phyloP scores from a whole-genome alignment of 2,797 vertebrate species.

The Anguilla anguilla region DNA sequence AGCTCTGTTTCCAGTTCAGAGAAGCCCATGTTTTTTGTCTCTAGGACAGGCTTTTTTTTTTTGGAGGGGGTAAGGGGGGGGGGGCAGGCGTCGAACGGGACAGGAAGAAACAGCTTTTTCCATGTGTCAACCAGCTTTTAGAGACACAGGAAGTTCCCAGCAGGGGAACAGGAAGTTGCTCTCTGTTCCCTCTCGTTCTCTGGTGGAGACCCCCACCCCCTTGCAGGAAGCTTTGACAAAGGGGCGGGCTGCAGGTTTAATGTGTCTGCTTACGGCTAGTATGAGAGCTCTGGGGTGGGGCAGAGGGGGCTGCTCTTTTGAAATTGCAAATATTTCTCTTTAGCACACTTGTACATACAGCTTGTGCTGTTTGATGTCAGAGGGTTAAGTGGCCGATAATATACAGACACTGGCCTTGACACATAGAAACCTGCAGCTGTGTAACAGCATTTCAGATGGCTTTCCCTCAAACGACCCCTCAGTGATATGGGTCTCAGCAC shows the following conservation, averaged over 20 bases:
- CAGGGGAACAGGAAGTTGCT: slow-evolving; percentile 42
- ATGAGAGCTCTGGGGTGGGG: slow-evolving; percentile 25
- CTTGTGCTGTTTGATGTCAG: neutral
- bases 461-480: neutral
- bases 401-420: neutral
- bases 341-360: neutral
- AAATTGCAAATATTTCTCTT: neutral
- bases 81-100: slow-evolving; percentile 23
- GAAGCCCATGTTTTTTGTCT: slow-evolving; percentile 8
- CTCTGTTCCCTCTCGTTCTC: slow-evolving; percentile 47
- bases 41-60: neutral
- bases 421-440: neutral
- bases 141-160: slow-evolving; percentile 54
- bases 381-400: neutral
- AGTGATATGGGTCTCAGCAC: neutral
- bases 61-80: neutral
- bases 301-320: neutral
- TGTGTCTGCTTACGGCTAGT: slow-evolving; percentile 36
- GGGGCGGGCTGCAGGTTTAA: slow-evolving; percentile 42
- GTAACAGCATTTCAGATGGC: neutral
- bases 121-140: slow-evolving; percentile 50
- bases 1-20: neutral
- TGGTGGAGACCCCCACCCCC: slow-evolving; percentile 49
- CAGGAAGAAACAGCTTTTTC: slow-evolving; percentile 47
- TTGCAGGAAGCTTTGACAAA: slow-evolving; percentile 36